A percentile compares a stretch with the other conserved stretches of the same genome.
These are phyloP conservation scores for Platysternon megacephalum DNA, from an alignment of 2,113 vertebrate genomes.

Conservation along the genomic window DNA sequence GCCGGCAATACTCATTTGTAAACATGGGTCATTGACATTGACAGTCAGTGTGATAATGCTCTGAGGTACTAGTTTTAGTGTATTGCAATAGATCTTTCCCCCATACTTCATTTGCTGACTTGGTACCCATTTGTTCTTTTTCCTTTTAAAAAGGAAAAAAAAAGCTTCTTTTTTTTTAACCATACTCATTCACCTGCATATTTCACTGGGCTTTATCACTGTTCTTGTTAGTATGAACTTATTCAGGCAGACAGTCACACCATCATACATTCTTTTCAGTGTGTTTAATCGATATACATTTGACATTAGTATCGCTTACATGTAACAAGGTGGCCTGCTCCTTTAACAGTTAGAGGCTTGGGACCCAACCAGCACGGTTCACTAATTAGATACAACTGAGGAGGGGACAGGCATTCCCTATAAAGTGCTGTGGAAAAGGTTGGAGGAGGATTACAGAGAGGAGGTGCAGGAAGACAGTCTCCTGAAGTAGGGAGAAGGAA, in stretches of 20 bases:
- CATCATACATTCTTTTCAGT: not conserved
- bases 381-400: too few species aligned
- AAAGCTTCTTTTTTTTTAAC: not conserved
- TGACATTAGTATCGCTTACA: not conserved
- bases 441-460: too few species aligned
- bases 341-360: too few species aligned
- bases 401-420: too few species aligned
- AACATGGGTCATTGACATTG: not conserved
- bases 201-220: not conserved
- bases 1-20: not conserved
- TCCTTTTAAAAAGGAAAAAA: not conserved
- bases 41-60: not conserved
- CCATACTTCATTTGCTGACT: not conserved
- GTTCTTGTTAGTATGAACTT: not conserved
- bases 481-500: not conserved
- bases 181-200: not conserved
- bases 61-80: not conserved
- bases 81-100: not conserved
- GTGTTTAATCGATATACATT: not conserved
- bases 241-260: not conserved
- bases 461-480: not conserved
- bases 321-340: too few species aligned
- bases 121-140: not conserved
- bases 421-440: too few species aligned
- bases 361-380: too few species aligned